Base-by-base conservation (phyloP, 2,888 invertebrate species). In the Eueremaeus valkanovi region DNA sequence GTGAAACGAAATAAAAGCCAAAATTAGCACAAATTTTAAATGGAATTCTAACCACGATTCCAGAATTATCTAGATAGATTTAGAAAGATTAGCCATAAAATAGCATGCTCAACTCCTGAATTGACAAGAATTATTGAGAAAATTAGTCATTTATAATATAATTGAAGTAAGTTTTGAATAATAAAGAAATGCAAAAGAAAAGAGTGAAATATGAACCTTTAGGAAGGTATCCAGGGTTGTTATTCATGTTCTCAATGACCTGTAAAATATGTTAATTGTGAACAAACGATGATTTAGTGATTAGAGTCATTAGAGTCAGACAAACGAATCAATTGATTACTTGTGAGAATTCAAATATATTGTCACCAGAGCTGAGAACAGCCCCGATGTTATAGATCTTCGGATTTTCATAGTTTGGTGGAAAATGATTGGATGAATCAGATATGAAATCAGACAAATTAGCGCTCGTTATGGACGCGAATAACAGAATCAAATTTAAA, bases 371-470 rank as follows among this genome's bases (percentile, higher is more conserved):
- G 77, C 92, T 93, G 31, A 95, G 87, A 0, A 95, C 94, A 21
- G 94, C 95, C 24, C 95, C 95, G 77, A 95, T 93, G 82, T 92
- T 93, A 84, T 91, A 94, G 80, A 88, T 88, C 18, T 87, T 87
- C 31, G 89, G 90, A 83, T 90, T 90, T 18, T 78, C 78, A 27
- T 73, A 24, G 24, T 8, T 58, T 58, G 27, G 24, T 58, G 16
- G 27, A 3, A 27, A 58, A 29, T 58, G 3, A 16, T 58, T 58
- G 21, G 21, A 3, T 6, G 51, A 51, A 51, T 51, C 51, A 6
- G 51, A 51, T 5, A 58, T 29, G 6, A 58, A 58, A 16, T 58
- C 58, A 27, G 58, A 24, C 58, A 24, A 24, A 27, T 58, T 27
- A 29, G 58, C 58, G 13, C 58, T 58, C 27, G 27, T 58, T 29